Evolutionary conservation across 2,113 vertebrate genomes (phyloP).

Genomic region (Phoenicopterus ruber): DNA sequence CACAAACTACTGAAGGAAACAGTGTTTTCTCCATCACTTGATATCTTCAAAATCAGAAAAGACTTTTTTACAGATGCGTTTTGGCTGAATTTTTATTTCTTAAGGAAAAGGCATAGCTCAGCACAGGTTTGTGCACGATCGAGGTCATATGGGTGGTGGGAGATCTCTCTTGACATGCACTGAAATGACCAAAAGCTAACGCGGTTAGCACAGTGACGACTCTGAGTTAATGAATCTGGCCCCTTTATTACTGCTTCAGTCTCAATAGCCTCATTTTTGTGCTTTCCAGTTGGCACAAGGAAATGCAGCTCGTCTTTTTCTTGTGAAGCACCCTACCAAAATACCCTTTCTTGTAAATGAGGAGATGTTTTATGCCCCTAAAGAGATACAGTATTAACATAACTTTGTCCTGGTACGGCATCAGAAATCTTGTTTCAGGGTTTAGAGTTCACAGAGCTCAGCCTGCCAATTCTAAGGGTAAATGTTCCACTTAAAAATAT

Average conservation of each 20-base stretch:
- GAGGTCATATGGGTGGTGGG: not conserved
- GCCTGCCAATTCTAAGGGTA: not conserved
- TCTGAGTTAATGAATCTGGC: not conserved
- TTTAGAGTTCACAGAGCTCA: not conserved
- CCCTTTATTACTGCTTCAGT: not conserved
- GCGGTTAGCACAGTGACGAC: not conserved
- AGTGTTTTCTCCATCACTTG: not conserved
- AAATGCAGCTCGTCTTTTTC: not conserved
- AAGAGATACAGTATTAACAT: not conserved
- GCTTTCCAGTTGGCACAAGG: not conserved
- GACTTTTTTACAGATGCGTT: not conserved
- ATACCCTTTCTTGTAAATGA: not conserved
- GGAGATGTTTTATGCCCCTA: not conserved
- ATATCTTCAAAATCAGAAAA: not conserved
- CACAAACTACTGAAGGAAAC: constrained; percentile 19
- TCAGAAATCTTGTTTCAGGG: not conserved
- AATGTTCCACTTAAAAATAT: not conserved
- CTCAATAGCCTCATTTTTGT: not conserved
- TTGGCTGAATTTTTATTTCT: not conserved
- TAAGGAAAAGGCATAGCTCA: not conserved
- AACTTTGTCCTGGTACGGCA: not conserved
- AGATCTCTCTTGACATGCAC: not conserved
- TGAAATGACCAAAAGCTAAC: not conserved
- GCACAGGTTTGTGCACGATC: not conserved
- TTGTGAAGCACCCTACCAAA: not conserved